Base-by-base conservation (phyloP, 2,888 invertebrate species). In the Dicyrtoma fusca region DNA sequence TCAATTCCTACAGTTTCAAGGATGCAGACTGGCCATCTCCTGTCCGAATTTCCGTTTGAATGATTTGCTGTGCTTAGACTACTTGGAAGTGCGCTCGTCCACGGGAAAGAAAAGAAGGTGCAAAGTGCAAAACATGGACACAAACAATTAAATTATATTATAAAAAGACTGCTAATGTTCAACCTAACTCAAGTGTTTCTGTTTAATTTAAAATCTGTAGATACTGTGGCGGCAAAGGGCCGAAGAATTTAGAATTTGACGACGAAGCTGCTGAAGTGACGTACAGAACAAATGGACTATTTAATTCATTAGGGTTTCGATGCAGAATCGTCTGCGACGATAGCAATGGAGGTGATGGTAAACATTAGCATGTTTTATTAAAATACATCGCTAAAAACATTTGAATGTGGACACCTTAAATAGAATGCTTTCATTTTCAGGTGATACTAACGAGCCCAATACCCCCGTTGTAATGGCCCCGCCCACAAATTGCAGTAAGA, bases 251-350 rank as follows among this genome's bases (percentile, higher is more conserved):
- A 17, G 14, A 23, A 49, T 13, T 34, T 8, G 23, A 8, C n/a
- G 25, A 45, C n/a, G 69, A 55, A 25, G 25, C 49, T 3, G 23
- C 51, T 47, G 49, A 61, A 26, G 23, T 78, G 1, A 73, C 76
- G 10, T 78, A 77, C 66, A 69, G 74, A 49, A 76, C 74, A 17
- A 77, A 72, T 66, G 68, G 73, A 6, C 72, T 73, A 62, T 77
- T 77, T 62, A 61, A 68, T 17, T 72, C 72, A 14, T n/a, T 75
- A 17, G 78, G 79, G 4, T 76, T 77, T 34, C 71, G 77, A 1
- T 79, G 79, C 53, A 53, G 71, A 21, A 42, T 77, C 13, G 68
- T 70, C 4, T 77, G 77, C 61, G 68, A 34, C 8, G 34, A 34
- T 34, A 34, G 34, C 17, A 53, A 53, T 23, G n/a, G 21, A 53